Conservation (phyloP, 23 tunicate species). For the Oikopleura dioica region DNA sequence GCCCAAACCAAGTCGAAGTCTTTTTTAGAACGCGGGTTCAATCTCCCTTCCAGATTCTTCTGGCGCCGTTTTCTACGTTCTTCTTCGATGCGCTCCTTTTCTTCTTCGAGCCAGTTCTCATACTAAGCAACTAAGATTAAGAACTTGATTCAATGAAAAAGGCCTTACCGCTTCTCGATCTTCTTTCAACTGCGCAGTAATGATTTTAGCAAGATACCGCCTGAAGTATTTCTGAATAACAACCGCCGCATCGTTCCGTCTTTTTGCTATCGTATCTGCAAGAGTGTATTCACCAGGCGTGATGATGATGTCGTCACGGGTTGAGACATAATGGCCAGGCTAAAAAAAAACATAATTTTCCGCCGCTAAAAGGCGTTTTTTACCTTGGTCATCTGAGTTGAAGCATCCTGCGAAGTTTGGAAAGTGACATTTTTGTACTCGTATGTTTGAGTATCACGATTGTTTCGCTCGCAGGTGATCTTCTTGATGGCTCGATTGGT, state of each 20-base stretch:
- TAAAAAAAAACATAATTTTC: too few species aligned
- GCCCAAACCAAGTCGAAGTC: slow-evolving; percentile 73
- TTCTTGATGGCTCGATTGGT: neutral
- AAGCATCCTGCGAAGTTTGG: slow-evolving; percentile 57
- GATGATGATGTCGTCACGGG: slow-evolving; percentile 28
- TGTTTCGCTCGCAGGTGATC: neutral
- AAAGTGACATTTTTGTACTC: slow-evolving; percentile 22
- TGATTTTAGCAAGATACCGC: slow-evolving; percentile 39
- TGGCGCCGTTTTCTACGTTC: slow-evolving; percentile 39
- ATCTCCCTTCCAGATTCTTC: slow-evolving; percentile 34
- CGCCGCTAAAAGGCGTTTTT: too few species aligned
- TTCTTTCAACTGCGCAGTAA: slow-evolving; percentile 26
- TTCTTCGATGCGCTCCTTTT: slow-evolving; percentile 27
- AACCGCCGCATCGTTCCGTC: slow-evolving; percentile 24
- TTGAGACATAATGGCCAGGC: slow-evolving; percentile 33
- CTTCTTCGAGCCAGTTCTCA: slow-evolving; percentile 27
- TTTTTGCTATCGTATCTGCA: neutral
- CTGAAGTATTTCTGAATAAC: slow-evolving; percentile 58
- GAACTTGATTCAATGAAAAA: neutral
- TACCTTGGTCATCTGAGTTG: slow-evolving; percentile 77
- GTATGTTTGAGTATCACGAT: slow-evolving; percentile 8
- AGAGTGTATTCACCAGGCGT: slow-evolving; percentile 14
- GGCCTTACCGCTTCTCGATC: slow-evolving; percentile 18
- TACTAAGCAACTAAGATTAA: neutral
- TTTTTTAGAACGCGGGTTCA: slow-evolving; percentile 47